Evolutionary conservation across 2,113 vertebrate species (phyloP).

Genomic region (Barbus barbus): DNA sequence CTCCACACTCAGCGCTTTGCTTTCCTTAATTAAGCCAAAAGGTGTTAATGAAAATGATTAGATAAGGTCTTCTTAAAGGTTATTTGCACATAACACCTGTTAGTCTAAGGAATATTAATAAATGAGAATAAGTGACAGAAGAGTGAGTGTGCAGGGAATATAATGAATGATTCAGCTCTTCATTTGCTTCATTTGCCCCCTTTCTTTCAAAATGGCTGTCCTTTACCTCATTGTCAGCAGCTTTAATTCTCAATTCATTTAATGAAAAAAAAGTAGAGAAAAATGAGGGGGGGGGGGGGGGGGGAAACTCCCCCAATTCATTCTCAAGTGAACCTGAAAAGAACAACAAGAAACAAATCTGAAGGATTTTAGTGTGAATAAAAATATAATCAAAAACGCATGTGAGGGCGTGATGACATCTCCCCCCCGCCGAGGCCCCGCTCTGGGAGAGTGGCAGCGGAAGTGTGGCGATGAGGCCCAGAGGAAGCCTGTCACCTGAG

Average conservation of each 20-base stretch:
- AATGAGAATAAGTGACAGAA: constrained; percentile 34
- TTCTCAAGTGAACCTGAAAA: constrained; percentile 26
- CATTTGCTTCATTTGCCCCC: neutral
- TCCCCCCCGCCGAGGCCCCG: neutral
- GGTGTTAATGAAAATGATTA: constrained; percentile 49
- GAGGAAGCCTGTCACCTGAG: constrained; percentile 38
- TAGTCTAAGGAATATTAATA: constrained; percentile 33
- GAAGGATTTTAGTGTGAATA: constrained; percentile 22
- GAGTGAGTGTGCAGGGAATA: constrained; percentile 8
- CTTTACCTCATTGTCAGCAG: constrained; percentile 13
- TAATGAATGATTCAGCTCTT: constrained; percentile 29
- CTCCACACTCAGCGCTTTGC: constrained; percentile 38
- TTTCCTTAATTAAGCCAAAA: constrained; percentile 51
- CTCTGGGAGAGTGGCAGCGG: constrained; percentile 9
- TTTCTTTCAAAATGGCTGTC: neutral
- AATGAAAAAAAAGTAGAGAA: neutral
- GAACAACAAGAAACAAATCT: constrained; percentile 29
- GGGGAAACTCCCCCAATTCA: neutral
- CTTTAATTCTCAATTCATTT: constrained; percentile 20
- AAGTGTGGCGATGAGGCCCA: constrained; percentile 9
- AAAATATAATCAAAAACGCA: constrained; percentile 4
- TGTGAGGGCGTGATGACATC: neutral
- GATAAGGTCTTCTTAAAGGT: constrained; percentile 51
- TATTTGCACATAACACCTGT: constrained; percentile 44
- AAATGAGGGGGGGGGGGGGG: neutral